Base-by-base conservation (phyloP, 2,797 vertebrate species). In the Emys orbicularis region DNA sequence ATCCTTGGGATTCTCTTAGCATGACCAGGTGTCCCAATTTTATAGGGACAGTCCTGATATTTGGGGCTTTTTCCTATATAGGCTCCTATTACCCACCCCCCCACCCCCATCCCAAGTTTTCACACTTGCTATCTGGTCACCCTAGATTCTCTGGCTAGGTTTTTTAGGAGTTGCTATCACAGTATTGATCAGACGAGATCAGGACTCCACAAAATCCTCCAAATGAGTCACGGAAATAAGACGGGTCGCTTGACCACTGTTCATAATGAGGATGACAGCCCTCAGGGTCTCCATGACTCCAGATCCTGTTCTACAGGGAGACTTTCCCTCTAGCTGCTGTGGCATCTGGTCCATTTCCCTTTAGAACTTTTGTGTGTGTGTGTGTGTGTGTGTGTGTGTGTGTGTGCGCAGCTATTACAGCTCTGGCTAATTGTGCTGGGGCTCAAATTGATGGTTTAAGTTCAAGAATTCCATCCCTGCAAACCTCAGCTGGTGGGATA, bases 161-260 rank as follows among this genome's bases (percentile, higher is more conserved):
- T 85, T 89, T 50, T 92, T 61, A 89, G 87, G 79, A 92, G 76
- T 47, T 92, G 87, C 65, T 77, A 89, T 83, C 49, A 25, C 23
- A 16, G 41, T 89, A 88, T 92, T 54, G 87, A 92, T 92, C 54
- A 59, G 54, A 92, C 31, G 41, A 25, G 37, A 65, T 92, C 25
- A 79, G 49, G 65, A 76, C 83, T 81, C 41, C 61, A 82, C 77
- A 59, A 81, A 86, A 59, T 92, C 87, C 84, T 85, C 79, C 50
- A 76, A n/a, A 53, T 41, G 65, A 86, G 86, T 81, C 65, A 34
- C 31, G 44, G 50, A 79, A 57, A 79, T 54, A 68, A 79, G 74
- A 56, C 68, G 16, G 72, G 65, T 86, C 49, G 12, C n/a, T 83
- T 57, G 80, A 79, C 52, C 54, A 25, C 86, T 88, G 85, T 56